Evolutionary conservation across 2,797 vertebrate genomes (phyloP).

Genomic region (Nannoperca australis): DNA sequence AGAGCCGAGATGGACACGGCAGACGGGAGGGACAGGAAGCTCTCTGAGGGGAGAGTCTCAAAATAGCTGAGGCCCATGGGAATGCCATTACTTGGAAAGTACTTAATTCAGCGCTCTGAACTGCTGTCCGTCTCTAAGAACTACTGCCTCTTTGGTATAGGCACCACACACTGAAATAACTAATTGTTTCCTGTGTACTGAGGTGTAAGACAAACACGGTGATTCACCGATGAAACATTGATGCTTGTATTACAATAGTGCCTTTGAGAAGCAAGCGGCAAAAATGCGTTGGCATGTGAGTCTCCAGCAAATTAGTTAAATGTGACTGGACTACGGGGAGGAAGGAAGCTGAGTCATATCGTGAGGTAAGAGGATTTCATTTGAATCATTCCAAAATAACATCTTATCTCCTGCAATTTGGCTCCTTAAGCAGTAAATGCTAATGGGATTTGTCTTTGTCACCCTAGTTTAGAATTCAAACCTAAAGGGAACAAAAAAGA

Average conservation of each 20-base stretch:
- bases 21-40: background rate
- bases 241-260: conserved; percentile 2
- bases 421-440: conserved; percentile 34
- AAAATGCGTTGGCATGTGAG: conserved; percentile 17
- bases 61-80: background rate
- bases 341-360: conserved; percentile 50
- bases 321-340: conserved; percentile 31
- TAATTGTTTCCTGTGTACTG: conserved; percentile 38
- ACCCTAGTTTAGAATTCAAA: conserved; percentile 45
- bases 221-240: conserved; percentile 46
- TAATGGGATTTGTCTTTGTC: conserved; percentile 50
- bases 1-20: background rate
- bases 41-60: background rate
- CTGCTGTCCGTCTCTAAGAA: conserved; percentile 29
- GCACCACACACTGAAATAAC: conserved; percentile 26
- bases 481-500: conserved; percentile 37
- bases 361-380: conserved; percentile 49
- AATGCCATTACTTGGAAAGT: background rate
- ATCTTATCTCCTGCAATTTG: conserved; percentile 45
- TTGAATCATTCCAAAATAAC: conserved; percentile 48
- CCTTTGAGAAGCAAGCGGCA: background rate
- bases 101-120: conserved; percentile 24
- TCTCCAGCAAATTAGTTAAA: conserved; percentile 24
- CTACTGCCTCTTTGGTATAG: conserved; percentile 15
- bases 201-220: conserved; percentile 51